Evolutionary conservation across 2,797 vertebrate species (phyloP).

Genomic region (Eulemur albifrons): DNA sequence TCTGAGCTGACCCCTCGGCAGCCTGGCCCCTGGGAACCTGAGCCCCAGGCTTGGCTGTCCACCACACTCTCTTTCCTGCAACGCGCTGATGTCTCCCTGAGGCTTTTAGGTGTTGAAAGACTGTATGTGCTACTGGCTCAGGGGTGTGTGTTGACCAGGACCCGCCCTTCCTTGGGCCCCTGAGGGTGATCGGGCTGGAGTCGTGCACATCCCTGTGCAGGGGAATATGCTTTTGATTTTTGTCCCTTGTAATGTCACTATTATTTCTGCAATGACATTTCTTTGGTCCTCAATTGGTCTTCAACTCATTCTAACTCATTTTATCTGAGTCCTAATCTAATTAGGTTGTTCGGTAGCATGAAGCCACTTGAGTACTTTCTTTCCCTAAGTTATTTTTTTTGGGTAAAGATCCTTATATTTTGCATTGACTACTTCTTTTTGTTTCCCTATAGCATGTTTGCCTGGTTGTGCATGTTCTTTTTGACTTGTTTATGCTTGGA

Average conservation of each 20-base stretch:
- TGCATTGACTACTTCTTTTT: background rate
- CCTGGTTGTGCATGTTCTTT: background rate
- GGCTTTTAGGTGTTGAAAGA: background rate
- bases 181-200: background rate
- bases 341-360: too few relatives aligned
- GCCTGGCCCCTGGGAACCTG: background rate
- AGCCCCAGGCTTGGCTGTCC: accelerated
- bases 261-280: background rate
- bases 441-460: background rate
- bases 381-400: background rate
- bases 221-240: background rate
- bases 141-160: background rate
- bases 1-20: background rate
- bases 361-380: background rate
- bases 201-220: background rate
- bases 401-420: background rate
- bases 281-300: background rate
- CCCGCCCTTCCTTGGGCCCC: background rate
- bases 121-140: background rate
- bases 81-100: background rate
- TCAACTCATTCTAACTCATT: background rate
- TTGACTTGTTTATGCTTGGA: background rate
- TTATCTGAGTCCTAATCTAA: too few relatives aligned
- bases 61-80: accelerated
- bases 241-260: background rate